Evolutionary conservation across 1,140 invertebrate genomes (phyloP).

Genomic region (Cherax destructor): DNA sequence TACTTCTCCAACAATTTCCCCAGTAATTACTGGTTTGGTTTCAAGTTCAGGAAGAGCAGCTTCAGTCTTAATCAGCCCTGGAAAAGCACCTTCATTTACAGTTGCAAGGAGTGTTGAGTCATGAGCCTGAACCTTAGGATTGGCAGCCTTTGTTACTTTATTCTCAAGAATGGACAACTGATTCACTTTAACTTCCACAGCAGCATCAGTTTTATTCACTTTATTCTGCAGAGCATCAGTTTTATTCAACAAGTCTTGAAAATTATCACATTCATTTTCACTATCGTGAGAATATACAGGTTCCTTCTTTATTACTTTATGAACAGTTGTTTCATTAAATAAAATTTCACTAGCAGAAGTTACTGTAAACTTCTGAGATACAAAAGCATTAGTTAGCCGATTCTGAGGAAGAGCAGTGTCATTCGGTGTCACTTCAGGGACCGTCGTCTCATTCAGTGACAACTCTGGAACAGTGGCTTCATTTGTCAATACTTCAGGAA

Average conservation of each 20-base stretch:
- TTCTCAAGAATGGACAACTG: background rate
- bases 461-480: slow-evolving; percentile 21
- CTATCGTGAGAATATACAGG: background rate
- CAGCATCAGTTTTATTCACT: background rate
- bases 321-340: background rate
- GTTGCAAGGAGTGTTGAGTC: background rate
- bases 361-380: background rate
- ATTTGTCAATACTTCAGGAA: slow-evolving; percentile 13
- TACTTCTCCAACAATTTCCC: background rate
- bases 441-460: background rate
- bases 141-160: background rate
- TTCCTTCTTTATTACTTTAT: background rate
- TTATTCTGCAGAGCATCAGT: background rate
- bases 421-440: background rate
- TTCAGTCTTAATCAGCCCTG: slow-evolving; percentile 20
- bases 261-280: slow-evolving; percentile 24
- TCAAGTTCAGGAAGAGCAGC: slow-evolving; percentile 39
- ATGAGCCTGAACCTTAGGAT: background rate
- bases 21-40: background rate
- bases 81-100: slow-evolving; percentile 17
- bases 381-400: background rate
- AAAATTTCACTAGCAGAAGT: background rate
- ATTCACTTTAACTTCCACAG: background rate
- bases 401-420: background rate
- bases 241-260: background rate